Conservation (phyloP, 2,113 vertebrate genomes). For the Seriola aureovittata region DNA sequence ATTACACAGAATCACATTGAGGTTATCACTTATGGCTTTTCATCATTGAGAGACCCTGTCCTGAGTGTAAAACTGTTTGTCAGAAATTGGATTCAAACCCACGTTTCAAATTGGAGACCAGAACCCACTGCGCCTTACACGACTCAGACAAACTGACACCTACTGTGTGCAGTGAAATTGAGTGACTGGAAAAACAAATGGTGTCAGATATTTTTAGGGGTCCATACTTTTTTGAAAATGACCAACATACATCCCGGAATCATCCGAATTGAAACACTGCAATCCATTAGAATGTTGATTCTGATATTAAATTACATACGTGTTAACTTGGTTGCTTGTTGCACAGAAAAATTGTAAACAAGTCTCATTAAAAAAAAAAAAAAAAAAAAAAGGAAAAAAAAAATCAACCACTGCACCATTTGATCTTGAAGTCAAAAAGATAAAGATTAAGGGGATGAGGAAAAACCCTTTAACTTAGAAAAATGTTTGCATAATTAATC, state of each 20-base stretch:
- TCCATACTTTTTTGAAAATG: neutral
- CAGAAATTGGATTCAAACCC: slow-evolving; percentile 59
- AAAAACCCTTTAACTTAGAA: neutral
- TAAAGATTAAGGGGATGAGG: slow-evolving; percentile 29
- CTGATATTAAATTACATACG: neutral
- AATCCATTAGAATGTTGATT: slow-evolving; percentile 5
- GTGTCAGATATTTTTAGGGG: neutral
- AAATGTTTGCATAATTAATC: slow-evolving; percentile 52
- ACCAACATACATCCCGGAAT: neutral
- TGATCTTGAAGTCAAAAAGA: slow-evolving; percentile 31
- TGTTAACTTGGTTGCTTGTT: neutral
- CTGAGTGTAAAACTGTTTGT: slow-evolving; percentile 45
- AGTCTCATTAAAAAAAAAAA: neutral
- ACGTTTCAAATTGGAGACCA: slow-evolving; percentile 50
- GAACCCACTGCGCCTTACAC: slow-evolving; percentile 28
- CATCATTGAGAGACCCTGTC: slow-evolving; percentile 33
- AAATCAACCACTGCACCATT: neutral
- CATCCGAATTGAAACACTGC: neutral
- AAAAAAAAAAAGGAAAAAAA: neutral
- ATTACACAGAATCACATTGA: slow-evolving; percentile 43
- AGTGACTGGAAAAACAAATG: slow-evolving; percentile 12
- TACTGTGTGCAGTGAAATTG: slow-evolving; percentile 33
- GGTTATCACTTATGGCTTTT: slow-evolving; percentile 42
- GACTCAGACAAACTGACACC: slow-evolving; percentile 26
- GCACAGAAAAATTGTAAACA: neutral